phyloP scores from a whole-genome alignment of 2,797 vertebrate genomes.

The Crypturellus tataupa region DNA sequence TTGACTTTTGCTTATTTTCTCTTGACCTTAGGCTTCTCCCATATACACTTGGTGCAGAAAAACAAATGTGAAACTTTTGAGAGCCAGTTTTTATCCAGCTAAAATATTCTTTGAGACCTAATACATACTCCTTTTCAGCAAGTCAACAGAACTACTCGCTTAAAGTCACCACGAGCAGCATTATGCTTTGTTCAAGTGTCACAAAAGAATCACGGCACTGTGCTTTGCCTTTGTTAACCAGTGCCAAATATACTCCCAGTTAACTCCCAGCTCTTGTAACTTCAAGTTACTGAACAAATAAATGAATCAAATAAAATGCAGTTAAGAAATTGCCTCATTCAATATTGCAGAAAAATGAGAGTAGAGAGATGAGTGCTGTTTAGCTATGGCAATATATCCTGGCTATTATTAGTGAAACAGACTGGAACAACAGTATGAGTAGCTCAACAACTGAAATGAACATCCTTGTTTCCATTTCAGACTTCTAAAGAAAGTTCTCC shows the following conservation, averaged over 20 bases:
- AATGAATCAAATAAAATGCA: not conserved
- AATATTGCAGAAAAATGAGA: not conserved
- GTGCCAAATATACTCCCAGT: not conserved
- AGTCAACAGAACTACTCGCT: conserved; percentile 5
- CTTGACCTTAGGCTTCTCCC: conserved; percentile 83
- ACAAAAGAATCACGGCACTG: not conserved
- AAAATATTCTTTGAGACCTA: not conserved
- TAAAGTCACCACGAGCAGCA: not conserved
- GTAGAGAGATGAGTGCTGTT: not conserved
- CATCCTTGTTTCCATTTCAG: not conserved
- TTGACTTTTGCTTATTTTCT: conserved; percentile 85
- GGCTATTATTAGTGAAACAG: not conserved
- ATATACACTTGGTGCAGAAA: conserved; percentile 70
- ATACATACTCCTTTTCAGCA: conserved; percentile 28
- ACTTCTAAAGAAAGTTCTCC: not conserved
- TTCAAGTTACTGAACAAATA: not conserved
- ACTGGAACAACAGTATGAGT: not conserved
- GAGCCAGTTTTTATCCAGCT: conserved; percentile 29
- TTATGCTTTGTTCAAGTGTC: not conserved
- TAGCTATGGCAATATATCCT: not conserved
- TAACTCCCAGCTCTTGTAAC: not conserved
- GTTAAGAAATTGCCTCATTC: not conserved
- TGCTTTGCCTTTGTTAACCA: not conserved
- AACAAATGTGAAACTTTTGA: conserved; percentile 54
- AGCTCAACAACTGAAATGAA: not conserved